Base-by-base conservation (phyloP, 1,140 invertebrate species). In the Drosophila carrolli region DNA sequence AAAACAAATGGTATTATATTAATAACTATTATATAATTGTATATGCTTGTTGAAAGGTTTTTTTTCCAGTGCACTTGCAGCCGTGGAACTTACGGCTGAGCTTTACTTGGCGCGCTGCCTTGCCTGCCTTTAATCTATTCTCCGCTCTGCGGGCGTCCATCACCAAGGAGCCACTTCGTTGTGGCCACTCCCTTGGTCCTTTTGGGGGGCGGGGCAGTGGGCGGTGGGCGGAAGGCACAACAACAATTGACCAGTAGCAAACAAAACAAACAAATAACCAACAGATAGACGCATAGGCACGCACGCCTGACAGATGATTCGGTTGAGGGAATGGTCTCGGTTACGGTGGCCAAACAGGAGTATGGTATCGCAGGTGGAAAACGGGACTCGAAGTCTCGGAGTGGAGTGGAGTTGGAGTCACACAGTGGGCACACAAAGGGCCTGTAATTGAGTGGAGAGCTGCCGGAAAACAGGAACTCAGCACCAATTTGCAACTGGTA, bases 371-470 rank as follows among this genome's bases (percentile, higher is more conserved):
- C 53, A 29, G 23, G 35, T 40, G 59, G 35, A 2, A 9, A 32
- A 50, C 27, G 13, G 51, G 14, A 4, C 3, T 3, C 8, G 23
- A 71, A 16, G 16, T 16, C 8, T 13, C 16, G 43, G 1, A 27
- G 61, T 7, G 46, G n/a, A 16, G 27, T 50, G 50, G 53, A 62
- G 11, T 5, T 7, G 46, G n/a, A 16, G 27, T 32, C 27, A 50
- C n/a, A n/a, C 7, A 23, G 41, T 14, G 56, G 19, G 14, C 37
- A 60, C 75, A 88, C 82, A 86, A 88, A 86, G 81, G 80, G 58
- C 78, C 75, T 86, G 78, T 88, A 86, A 86, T 88, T 82, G 82
- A 86, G 83, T 86, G 83, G 63, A 72, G 80, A 55, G 66, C 9
- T 48, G 47, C 81, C 63, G 58, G 54, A 76, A 71, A 80, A 72